These are phyloP conservation scores for Temnothorax ravouxi DNA, from an alignment of 2,888 invertebrate genomes.

Conservation along the genomic window DNA sequence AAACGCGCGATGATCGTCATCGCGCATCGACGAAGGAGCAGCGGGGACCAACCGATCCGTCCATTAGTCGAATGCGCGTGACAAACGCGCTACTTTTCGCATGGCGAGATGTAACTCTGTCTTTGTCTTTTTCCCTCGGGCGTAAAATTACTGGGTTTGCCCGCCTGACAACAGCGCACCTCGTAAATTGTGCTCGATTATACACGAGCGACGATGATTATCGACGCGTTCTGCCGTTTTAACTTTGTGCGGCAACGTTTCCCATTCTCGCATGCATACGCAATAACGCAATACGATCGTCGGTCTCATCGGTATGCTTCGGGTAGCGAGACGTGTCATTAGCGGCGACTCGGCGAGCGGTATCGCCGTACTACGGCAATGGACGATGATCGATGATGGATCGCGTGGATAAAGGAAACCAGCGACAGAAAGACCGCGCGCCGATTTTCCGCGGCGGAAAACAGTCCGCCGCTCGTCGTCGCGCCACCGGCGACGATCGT, in stretches of 20 bases:
- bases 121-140: not conserved
- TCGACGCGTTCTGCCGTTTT: constrained; percentile 33
- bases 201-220: constrained; percentile 47
- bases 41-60: constrained; percentile 13
- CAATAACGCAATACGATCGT: constrained; percentile 34
- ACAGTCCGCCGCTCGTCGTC: not conserved
- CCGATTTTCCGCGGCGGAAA: constrained; percentile 52
- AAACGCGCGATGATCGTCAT: constrained; percentile 24
- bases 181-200: constrained; percentile 51
- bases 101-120: not conserved
- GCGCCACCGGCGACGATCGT: constrained; percentile 25
- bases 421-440: constrained; percentile 19
- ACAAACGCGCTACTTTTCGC: constrained; percentile 45
- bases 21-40: not conserved
- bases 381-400: constrained; percentile 36
- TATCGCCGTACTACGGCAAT: not conserved
- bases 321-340: constrained; percentile 56
- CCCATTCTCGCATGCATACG: constrained; percentile 24
- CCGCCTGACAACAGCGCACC: constrained; percentile 36
- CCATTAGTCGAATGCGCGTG: constrained; percentile 37
- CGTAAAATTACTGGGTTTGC: constrained; percentile 37
- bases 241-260: constrained; percentile 33
- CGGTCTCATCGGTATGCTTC: constrained; percentile 13
- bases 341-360: constrained; percentile 28
- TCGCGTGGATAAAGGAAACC: constrained; percentile 37